Evolutionary conservation across 2,888 invertebrate species (phyloP), one percentile per base, ranked within the genome.

Genomic region (Terebella lapidaria): DNA sequence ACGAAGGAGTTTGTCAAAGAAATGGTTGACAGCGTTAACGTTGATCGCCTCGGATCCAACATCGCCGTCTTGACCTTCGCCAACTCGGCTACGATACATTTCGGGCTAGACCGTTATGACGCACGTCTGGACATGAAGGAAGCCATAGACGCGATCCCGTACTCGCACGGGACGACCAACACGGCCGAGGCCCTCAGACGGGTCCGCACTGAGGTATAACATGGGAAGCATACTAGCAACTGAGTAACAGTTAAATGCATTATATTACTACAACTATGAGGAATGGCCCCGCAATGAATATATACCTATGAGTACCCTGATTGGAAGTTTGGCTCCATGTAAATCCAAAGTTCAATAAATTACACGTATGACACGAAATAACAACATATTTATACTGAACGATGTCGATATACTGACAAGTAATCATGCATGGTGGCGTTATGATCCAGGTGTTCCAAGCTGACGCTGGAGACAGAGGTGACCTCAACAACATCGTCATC

Each of bases 81-180:
- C 27, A 57, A 62, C 60, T 20, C 27, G 15, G 66, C 64, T 20
- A 47, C 46, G 24, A 47, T 67, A 2, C 52, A 66, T 55, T 70
- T 72, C 59, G 53, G 67, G 28, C 61, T 72, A 29, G 58, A 69
- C 54, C 63, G 59, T 18, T 66, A 64, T 62, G 51, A 42, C 52
- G 69, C 54, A 1, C 66, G 63, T 24, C 45, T 52, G 3, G 67
- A 70, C 5, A 49, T 72, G 2, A 55, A 58, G 15, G 59, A 59
- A 4, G 74, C 74, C 18, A 65, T 76, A 27, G 71, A 67, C 49
- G 35, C 51, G 1, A 69, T 72, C 5, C 62, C 61, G 20, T 75
- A 75, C 62, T 64, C 62, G 10, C 71, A 68, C 29, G 77, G 77
- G 1, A 69, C 66, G 24, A 74, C 76, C 22, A 74, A 76, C 67